Base-by-base conservation (phyloP, 1,140 invertebrate genomes). In the Mylabris phalerata region DNA sequence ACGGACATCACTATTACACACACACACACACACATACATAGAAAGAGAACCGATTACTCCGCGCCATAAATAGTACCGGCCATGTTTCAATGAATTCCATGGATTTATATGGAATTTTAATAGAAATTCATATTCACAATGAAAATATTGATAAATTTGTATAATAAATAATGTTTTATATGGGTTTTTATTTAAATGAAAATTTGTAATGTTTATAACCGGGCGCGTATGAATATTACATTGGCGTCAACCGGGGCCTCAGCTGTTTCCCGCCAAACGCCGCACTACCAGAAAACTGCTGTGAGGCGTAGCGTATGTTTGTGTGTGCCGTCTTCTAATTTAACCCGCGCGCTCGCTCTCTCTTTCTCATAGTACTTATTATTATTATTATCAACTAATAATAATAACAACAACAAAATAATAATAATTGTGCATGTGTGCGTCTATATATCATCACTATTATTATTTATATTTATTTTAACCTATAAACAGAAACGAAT, bases 201-300 rank as follows among this genome's bases (percentile, higher is more conserved):
- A 19, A 19, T 19, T 19, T 19, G 19, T 19, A 19, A 19, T 19
- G 19, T 19, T 19, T 46, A 5, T 41, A 41, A 47, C 44, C 50
- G 42, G 68, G 65, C 65, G 77, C 77, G 76, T 71, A 78, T 73
- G 76, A 72, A 77, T 76, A 68, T 71, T 59, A 70, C 68, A 64
- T 65, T 71, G 71, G 70, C 73, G 72, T 73, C 72, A 67, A 70
- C 71, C 67, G 60, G 19, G 75, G 73, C 75, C 80, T 82, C 80
- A 82, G 81, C 81, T 83, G 81, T 83, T 83, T 82, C 80, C 81
- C 80, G 80, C 80, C 80, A 81, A 80, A 77, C 75, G 73, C 73
- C 75, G 77, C 75, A 77, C 78, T 79, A 80, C 77, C 80, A 79
- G 79, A 77, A 77, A 79, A 78, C 74, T 66, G 73, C 75, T 75